Evolutionary conservation across 2,113 vertebrate species (phyloP), one percentile per base, ranked within the genome.

Genomic region (Percopsis transmontana): DNA sequence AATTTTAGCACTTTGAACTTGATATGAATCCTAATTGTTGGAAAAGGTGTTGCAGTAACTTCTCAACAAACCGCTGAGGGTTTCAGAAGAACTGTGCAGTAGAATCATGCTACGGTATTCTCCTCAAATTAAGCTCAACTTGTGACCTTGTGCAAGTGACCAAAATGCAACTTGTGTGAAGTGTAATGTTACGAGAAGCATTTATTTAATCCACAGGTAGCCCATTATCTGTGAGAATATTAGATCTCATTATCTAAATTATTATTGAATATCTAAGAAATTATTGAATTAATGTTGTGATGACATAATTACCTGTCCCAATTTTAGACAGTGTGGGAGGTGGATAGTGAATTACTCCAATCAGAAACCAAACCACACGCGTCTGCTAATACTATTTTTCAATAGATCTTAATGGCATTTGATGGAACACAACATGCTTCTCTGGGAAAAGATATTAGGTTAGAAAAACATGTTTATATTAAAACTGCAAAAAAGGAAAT

Each of bases 221-320:
- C 75, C 40, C 33, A 74, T 82, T 76, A 74, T 57, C 78, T 16
- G 42, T 11, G 56, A 4, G 68, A 82, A 72, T 65, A 76, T 78
- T 76, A 65, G 67, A 74, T 81, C 79, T 82, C 60, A 75, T 85
- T 76, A 74, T 82, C 60, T 80, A 83, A n/a, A n/a, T n/a, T n/a
- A n/a, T n/a, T n/a, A n/a, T n/a, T n/a, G n/a, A 86, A 85, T 87
- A 80, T 85, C 87, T 77, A 72, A 81, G 77, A 45, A 87, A 86
- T 81, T 84, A 89, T 90, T 87, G 75, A 85, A 89, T 89, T 86
- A 86, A 87, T 77, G 74, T 54, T 59, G 75, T 72, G 79, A 82
- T 85, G 82, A 88, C 73, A 70, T 83, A 75, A 87, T 88, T 77
- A 72, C 44, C 38, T 56, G 1, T 77, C 73, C 75, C 77, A 83